Conservation (phyloP, 2,797 vertebrate genomes). For the Rachycentron canadum region DNA sequence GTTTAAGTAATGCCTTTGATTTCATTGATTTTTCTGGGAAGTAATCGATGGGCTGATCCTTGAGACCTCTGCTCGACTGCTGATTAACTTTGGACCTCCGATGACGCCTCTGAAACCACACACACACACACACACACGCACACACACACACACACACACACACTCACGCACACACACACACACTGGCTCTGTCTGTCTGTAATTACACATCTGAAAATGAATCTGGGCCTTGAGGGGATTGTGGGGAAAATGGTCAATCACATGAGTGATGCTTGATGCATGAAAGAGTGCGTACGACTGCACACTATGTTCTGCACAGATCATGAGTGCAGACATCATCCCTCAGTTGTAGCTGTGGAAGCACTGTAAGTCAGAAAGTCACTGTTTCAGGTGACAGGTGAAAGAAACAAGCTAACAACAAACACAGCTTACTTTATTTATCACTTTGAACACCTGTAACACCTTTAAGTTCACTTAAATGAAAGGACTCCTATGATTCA, state of each 20-base stretch:
- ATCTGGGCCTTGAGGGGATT: slow-evolving; percentile 62
- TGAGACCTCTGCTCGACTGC: slow-evolving; percentile 73
- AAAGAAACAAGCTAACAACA: not conserved
- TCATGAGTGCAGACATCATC: slow-evolving; percentile 18
- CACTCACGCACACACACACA: slow-evolving; percentile 8
- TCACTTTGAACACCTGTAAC: not conserved
- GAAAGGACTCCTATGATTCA: not conserved
- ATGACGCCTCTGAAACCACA: slow-evolving; percentile 51
- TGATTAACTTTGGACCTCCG: slow-evolving; percentile 78
- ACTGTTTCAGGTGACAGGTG: not conserved
- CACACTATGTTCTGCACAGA: slow-evolving; percentile 26
- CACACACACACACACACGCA: too few species aligned
- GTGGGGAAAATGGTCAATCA: slow-evolving; percentile 59
- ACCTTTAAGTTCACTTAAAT: not conserved
- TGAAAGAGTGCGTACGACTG: slow-evolving; percentile 13
- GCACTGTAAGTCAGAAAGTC: not conserved
- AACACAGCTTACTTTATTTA: not conserved
- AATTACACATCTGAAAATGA: slow-evolving; percentile 78
- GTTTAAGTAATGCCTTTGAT: slow-evolving; percentile 78
- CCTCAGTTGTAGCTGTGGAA: not conserved
- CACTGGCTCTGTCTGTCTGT: slow-evolving; percentile 44
- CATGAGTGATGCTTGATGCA: slow-evolving; percentile 39
- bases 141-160: slow-evolving; percentile 26
- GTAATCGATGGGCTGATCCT: slow-evolving; percentile 76
- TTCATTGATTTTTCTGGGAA: slow-evolving; percentile 80